A percentile compares a stretch with the other conserved stretches of the same genome.
Conservation (phyloP, 2,113 vertebrate species). For the Trachemys scripta region DNA sequence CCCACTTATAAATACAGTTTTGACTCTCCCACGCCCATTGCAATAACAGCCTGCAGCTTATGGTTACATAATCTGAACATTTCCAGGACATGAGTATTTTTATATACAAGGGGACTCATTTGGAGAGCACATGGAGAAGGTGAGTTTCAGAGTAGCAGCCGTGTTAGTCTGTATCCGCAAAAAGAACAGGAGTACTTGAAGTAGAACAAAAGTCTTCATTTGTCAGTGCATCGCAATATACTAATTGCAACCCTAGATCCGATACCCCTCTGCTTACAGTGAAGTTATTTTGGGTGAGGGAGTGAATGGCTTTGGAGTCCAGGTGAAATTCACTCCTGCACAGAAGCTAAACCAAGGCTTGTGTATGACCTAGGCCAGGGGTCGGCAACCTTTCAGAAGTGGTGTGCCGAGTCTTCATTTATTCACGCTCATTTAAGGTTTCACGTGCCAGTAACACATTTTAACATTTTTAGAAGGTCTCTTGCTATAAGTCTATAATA, state of each 20-base stretch:
- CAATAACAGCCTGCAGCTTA: background rate
- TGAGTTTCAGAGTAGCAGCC: too few relatives aligned
- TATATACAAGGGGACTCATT: accelerated
- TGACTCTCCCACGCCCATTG: background rate
- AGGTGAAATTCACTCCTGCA: background rate
- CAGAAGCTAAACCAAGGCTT: background rate
- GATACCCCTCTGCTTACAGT: background rate
- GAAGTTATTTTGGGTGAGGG: background rate
- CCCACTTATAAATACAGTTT: background rate
- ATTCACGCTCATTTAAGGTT: too few relatives aligned
- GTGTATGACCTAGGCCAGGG: background rate
- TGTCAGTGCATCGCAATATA: accelerated
- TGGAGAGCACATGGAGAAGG: background rate
- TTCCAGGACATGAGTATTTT: accelerated
- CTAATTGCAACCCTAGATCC: background rate
- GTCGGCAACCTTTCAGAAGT: too few relatives aligned
- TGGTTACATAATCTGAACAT: background rate
- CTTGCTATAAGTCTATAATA: too few relatives aligned
- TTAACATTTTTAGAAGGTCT: too few relatives aligned
- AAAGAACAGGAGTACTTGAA: background rate
- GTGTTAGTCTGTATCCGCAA: too few relatives aligned
- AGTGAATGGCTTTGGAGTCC: background rate
- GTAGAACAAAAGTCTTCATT: accelerated
- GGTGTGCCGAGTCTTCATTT: too few relatives aligned
- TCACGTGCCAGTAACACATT: too few relatives aligned